These are phyloP conservation scores for Ephydatia muelleri DNA, from an alignment of 37 sponge, comb jelly and placozoan genomes.

Conservation along the genomic window DNA sequence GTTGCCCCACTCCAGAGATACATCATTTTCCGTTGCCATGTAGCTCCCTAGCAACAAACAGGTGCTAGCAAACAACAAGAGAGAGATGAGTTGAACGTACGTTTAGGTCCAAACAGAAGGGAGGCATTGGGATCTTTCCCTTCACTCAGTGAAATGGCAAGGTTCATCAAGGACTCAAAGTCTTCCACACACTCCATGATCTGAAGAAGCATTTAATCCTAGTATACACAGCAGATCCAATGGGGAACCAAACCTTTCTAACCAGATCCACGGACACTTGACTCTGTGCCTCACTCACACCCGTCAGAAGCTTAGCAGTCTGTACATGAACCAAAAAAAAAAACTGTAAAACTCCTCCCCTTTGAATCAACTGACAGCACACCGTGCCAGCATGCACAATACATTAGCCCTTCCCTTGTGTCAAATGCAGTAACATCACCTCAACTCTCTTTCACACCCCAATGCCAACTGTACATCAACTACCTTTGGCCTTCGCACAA, in stretches of 20 bases:
- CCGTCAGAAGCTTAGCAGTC: too few species aligned
- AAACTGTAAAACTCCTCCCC: too few species aligned
- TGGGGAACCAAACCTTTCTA: too few species aligned
- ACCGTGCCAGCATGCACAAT: too few species aligned
- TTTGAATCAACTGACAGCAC: too few species aligned
- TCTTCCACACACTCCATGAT: conserved; percentile 30
- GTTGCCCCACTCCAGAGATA: neutral
- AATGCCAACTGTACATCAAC: too few species aligned
- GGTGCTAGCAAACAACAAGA: neutral
- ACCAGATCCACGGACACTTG: too few species aligned
- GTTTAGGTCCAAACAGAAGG: conserved; percentile 18
- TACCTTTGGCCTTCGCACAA: neutral
- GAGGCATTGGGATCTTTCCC: conserved; percentile 14
- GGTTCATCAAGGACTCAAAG: conserved; percentile 34
- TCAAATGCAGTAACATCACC: too few species aligned
- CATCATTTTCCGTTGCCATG: neutral
- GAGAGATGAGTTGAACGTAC: neutral
- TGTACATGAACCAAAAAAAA: too few species aligned
- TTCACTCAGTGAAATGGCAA: conserved; percentile 33
- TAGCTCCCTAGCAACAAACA: neutral
- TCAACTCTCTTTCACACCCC: too few species aligned
- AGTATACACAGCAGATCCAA: neutral
- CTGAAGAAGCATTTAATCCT: conserved; percentile 5
- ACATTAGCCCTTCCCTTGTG: too few species aligned
- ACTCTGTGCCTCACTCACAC: too few species aligned